Base-by-base conservation (phyloP, 2,797 vertebrate species). In the Pampus argenteus region DNA sequence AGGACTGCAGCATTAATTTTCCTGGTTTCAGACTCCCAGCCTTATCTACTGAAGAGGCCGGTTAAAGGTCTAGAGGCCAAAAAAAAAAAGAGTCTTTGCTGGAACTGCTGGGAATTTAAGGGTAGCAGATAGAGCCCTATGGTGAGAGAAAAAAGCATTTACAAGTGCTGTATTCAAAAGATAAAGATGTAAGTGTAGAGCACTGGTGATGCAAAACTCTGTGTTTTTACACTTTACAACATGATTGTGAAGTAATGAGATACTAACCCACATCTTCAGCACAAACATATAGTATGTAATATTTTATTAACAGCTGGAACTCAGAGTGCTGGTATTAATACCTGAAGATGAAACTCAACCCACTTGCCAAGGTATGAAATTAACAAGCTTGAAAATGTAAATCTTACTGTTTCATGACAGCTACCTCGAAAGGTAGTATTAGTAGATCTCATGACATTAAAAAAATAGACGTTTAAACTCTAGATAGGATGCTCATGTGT, bases 1-100 rank as follows among this genome's bases (percentile, higher is more conserved):
- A 78, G 68, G 55, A 74, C 57, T 48, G 70, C 67, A 73, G 65
- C 63, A 55, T 79, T 81, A 34, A 77, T 79, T 57, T 77, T 77
- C 38, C 61, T 66, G 51, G 36, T 76, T 71, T 52, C 54, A 63
- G 3, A 42, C 38, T 71, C 36, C 13, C 26, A 10, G 57, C 31
- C 58, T 78, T 76, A 84, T 84, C 73, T 51, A 61, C 25, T 51
- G 67, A 65, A 68, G 52, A 70, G 42, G 71, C 47, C 7, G 51
- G 76, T 81, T 69, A 66, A 23, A 73, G 74, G 59, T 76, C 69
- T 55, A 31, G 15, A 71, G 74, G 74, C 48, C 6, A 36, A 11
- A 4, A 66, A 65, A 50, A 26, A 63, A 57, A 23, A 11, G 9
- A 22, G 48, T 23, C 63, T 71, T 73, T 65, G 49, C 65, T 63